Evolutionary conservation across 2,113 vertebrate genomes (phyloP).

Genomic region (Microtus ochrogaster): DNA sequence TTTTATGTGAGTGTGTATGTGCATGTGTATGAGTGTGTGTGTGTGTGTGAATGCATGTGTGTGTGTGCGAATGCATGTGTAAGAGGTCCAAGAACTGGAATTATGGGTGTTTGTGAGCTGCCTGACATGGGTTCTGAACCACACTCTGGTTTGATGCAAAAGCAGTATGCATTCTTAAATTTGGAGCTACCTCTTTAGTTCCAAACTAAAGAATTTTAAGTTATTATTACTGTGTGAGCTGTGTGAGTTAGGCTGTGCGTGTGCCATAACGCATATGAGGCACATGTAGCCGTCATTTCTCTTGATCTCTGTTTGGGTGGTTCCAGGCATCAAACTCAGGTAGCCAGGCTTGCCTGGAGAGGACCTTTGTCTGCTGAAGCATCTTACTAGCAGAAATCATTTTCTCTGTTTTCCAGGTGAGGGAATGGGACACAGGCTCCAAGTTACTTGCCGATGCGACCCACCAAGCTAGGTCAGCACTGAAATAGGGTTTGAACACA

Average conservation of each 20-base stretch:
- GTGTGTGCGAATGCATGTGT: background rate
- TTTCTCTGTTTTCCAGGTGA: background rate
- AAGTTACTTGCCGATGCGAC: background rate
- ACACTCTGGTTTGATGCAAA: background rate
- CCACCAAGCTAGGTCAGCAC: background rate
- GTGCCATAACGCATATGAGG: background rate
- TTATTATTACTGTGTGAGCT: background rate
- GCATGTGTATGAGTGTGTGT: background rate
- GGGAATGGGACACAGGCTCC: background rate
- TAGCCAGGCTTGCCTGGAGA: background rate
- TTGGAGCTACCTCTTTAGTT: background rate
- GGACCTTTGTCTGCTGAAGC: background rate
- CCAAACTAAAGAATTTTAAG: background rate
- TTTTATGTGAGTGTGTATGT: background rate
- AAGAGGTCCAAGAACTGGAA: background rate
- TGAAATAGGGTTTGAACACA: background rate
- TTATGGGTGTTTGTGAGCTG: background rate
- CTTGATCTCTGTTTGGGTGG: background rate
- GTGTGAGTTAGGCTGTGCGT: too few relatives aligned
- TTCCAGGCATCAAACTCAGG: too few relatives aligned
- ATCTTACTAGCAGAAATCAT: background rate
- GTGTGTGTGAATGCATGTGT: too few relatives aligned
- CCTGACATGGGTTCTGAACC: background rate
- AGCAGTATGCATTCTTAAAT: background rate
- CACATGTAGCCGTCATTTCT: background rate